These are phyloP conservation scores for Caradrina kadenii DNA, from an alignment of 2,888 invertebrate species.

Conservation along the genomic window DNA sequence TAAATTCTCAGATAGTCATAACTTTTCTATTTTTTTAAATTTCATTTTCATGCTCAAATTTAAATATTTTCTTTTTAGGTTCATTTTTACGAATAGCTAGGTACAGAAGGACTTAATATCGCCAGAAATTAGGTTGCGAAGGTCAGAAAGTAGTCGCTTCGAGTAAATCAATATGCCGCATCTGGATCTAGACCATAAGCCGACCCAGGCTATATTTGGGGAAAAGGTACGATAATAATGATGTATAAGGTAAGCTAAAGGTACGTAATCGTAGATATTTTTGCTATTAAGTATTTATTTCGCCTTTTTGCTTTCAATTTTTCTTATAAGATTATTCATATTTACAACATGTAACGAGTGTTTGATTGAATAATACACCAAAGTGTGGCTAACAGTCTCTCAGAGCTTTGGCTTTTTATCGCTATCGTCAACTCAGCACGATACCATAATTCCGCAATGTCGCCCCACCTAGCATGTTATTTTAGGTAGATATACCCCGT, in stretches of 20 bases:
- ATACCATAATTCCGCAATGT: background rate
- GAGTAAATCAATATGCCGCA: slow-evolving; percentile 52
- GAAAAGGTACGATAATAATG: slow-evolving; percentile 31
- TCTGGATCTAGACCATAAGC: slow-evolving; percentile 49
- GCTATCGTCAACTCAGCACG: background rate
- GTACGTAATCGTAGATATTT: background rate
- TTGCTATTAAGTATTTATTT: background rate
- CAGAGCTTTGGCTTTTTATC: background rate
- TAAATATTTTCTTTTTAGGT: background rate
- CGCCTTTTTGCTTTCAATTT: background rate
- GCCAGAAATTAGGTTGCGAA: slow-evolving; percentile 50
- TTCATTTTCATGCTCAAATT: slow-evolving; percentile 1
- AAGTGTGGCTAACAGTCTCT: background rate
- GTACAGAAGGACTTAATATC: slow-evolving; percentile 31
- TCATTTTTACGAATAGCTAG: slow-evolving; percentile 11
- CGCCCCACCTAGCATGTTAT: background rate
- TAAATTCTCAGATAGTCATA: slow-evolving; percentile 18
- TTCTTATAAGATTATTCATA: background rate
- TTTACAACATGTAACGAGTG: too few relatives aligned
- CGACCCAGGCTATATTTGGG: slow-evolving; percentile 23
- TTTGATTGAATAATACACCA: background rate
- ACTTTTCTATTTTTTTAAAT: background rate
- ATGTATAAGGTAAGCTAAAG: slow-evolving; percentile 12
- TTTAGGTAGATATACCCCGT: background rate
- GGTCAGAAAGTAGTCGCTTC: slow-evolving; percentile 49